Base-by-base conservation (phyloP, 1,140 invertebrate species). In the Augochlora pura region DNA sequence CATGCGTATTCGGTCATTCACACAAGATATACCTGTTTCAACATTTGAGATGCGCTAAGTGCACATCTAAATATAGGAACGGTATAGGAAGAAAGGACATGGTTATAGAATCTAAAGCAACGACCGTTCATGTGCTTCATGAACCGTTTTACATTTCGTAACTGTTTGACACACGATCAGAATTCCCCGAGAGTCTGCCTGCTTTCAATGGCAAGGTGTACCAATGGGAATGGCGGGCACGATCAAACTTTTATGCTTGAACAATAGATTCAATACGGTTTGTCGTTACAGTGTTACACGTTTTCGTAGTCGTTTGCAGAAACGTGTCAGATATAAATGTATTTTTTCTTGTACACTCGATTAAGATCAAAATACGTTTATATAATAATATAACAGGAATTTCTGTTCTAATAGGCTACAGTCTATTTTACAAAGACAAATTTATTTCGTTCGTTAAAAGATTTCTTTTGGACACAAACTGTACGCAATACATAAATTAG, bases 1-100 rank as follows among this genome's bases (percentile, higher is more conserved):
- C 80, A 67, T 80, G 80, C 77, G 81, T 85, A 84, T 78, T 87
- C 86, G 86, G 86, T 87, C 86, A 73, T 87, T 87, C 80, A 81
- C 86, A 85, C 80, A 85, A 66, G 73, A 64, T 80, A 81, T 86
- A 87, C 85, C 79, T 87, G 74, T 86, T 87, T 66, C 69, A 82
- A 87, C 74, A 79, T 86, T 87, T 84, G 46, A 79, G 62, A 87
- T 79, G 82, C 82, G 74, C 69, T 70, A 87, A 84, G 69, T 87
- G 86, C 82, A 66, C 75, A 74, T 82, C 76, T 87, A 87, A 86
- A 86, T 85, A 86, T 86, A 86, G 84, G 46, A 74, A 63, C 59
- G 65, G 79, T 74, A 75, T 77, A 74, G 73, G 32, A 64, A 71
- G 32, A 32, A 70, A 54, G 68, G 12, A 77, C 66, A 57, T 64